Evolutionary conservation across 2,797 vertebrate species (phyloP).

Genomic region (Myoxocephalus aenaeus): DNA sequence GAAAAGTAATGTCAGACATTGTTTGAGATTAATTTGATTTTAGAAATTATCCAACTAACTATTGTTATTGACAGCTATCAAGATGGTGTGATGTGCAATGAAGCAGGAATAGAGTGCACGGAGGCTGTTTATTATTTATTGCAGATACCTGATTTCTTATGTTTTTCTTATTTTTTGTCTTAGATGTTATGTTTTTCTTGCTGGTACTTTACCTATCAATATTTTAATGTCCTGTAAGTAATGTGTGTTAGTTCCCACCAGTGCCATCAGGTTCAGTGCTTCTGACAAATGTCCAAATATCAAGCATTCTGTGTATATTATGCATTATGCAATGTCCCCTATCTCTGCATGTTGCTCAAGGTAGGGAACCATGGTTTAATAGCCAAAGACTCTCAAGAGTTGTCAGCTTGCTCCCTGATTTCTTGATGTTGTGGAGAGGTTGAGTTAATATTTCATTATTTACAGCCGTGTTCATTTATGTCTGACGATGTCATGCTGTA

Average conservation of each 20-base stretch:
- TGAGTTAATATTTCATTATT: slow-evolving; percentile 46
- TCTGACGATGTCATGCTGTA: slow-evolving; percentile 9
- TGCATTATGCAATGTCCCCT: slow-evolving; percentile 38
- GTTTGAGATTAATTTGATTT: background rate
- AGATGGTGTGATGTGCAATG: too few species aligned
- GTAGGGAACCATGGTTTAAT: slow-evolving; percentile 12
- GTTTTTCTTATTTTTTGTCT: too few species aligned
- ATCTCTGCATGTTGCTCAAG: slow-evolving; percentile 4
- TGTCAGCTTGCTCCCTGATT: slow-evolving; percentile 11
- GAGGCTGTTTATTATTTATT: too few species aligned
- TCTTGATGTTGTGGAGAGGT: slow-evolving; percentile 8
- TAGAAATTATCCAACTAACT: background rate
- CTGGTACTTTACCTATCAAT: background rate
- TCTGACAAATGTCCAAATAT: slow-evolving; percentile 23
- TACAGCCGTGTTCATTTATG: slow-evolving; percentile 12
- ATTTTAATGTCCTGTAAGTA: background rate
- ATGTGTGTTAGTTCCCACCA: background rate
- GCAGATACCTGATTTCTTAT: too few species aligned
- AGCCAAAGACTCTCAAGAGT: background rate
- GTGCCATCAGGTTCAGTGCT: slow-evolving; percentile 7
- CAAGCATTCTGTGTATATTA: slow-evolving; percentile 27
- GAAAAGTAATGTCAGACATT: background rate
- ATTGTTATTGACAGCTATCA: too few species aligned
- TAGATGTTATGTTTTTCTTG: background rate
- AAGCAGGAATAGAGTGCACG: too few species aligned